Evolutionary conservation across 2,888 invertebrate genomes (phyloP), one percentile per base, ranked within the genome.

Genomic region (Ennomos erosarius): DNA sequence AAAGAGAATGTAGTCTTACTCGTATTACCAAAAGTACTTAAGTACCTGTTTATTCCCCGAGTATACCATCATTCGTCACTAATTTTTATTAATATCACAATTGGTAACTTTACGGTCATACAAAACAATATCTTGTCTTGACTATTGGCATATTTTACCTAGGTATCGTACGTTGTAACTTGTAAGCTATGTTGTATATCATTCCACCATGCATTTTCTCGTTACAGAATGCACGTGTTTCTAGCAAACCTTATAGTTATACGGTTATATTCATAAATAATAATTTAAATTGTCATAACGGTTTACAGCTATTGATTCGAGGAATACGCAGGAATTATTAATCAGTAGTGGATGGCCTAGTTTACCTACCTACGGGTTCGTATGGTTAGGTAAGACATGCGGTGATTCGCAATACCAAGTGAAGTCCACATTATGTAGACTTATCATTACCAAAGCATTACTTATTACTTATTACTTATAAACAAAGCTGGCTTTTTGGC

Each of bases 401-500:
- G 49, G 35, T 42, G 51, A 47, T 42, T 56, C 38, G 13, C 52
- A 47, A 51, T 12, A 49, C 53, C 26, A 50, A 53, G 39, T 54
- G 12, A 40, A 51, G 36, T 47, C 37, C 42, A 50, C 50, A 59
- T 51, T 59, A 59, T 47, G 51, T 51, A 34, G 55, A 39, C 40
- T 33, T 63, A 56, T 57, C 48, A 50, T 60, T 60, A 55, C 42
- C 42, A 61, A 66, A 51, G 55, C 66, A 55, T 59, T 54, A n/a
- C n/a, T n/a, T n/a, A n/a, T n/a, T n/a, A n/a, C n/a, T n/a, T n/a
- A 61, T 47, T 62, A 59, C 26, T 26, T 62, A 43, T 48, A 47
- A 26, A 58, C 59, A 63, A 68, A 65, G 62, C 54, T 64, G 69
- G 69, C 68, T 68, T 69, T 71, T 71, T 71, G 69, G 69, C 70